Evolutionary conservation across 2,797 vertebrate genomes (phyloP), one percentile per base, ranked within the genome.

Genomic region (Sebastes kiyomatsui): DNA sequence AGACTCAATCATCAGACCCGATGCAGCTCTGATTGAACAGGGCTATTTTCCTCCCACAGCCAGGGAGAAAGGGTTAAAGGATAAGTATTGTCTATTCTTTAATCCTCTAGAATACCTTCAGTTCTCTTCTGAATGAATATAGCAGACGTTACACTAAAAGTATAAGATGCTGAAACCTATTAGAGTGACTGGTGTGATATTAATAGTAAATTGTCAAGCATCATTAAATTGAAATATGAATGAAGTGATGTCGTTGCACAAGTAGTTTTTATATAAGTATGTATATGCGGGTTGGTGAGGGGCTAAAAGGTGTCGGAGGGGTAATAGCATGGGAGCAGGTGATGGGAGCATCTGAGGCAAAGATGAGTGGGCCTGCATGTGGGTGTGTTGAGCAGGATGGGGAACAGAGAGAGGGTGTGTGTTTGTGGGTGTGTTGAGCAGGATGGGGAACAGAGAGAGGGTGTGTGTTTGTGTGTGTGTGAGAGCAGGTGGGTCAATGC

Each of bases 261-360:
- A 28, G 46, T 33, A 38, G 6, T 32, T 42, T 27, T 38, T 38
- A 38, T 38, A n/a, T 18, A 42, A 11, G 25, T 30, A 16, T 60
- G 38, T 30, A 27, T 32, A 9, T 62, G 52, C 16, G 33, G 18
- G 55, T 70, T 18, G 6, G 58, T 58, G 58, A 18, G 66, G 58
- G 60, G n/a, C 38, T 69, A n/a, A 32, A 46, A 75, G 27, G 30
- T 54, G 18, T 18, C 18, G 55, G 38, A 10, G 52, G 66, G 61
- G 23, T 68, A 67, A 78, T 18, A 25, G 52, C 79, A 65, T 64
- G 59, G 46, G 58, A 82, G 71, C 84, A 80, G 82, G 70, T 87
- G 87, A 78, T 71, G 66, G 55, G 38, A 81, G 54, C 82, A 81
- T 86, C 84, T 86, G 85, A 80, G 73, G 67, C 58, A 66, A 72